Base-by-base conservation (phyloP, 1,140 invertebrate genomes). In the Drosophila parabipectinata region DNA sequence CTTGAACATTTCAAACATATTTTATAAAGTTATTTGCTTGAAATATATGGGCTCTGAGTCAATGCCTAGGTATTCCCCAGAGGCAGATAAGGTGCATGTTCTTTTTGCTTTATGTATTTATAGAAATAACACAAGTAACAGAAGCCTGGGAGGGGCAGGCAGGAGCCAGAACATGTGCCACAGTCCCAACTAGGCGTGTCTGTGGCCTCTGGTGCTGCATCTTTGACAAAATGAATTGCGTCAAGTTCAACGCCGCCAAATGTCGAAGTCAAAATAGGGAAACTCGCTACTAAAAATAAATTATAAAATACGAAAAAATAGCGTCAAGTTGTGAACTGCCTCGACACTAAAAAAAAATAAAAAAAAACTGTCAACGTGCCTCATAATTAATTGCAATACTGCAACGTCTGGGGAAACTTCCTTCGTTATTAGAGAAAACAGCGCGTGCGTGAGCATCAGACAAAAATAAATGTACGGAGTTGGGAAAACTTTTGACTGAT, bases 241-340 rank as follows among this genome's bases (percentile, higher is more conserved):
- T 80, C 83, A 88, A 88, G 83, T 88, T 88, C 83, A 88, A 89
- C 84, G 72, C 83, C 77, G 78, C 78, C 82, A 88, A 87, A 88
- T 79, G 83, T 87, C 83, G 83, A 87, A 79, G 71, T 72, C 75
- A 72, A 82, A 81, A 67, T 72, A 81, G 81, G 82, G 71, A 82
- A 79, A 73, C 79, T 56, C 32, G 45, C 37, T 37, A 76, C 83
- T 88, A 89, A 88, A 88, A 88, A 88, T 89, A 88, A 83, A 77
- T 83, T 77, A 79, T 72, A 66, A 69, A 79, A 79, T 45, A 37
- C 34, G 34, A 45, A 18, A 30, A 55, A 51, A 51, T 34, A 66
- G 62, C 62, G 69, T 64, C 74, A 66, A 75, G 69, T 64, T 63
- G 47, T 28, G 14, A 51, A 48, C 18, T 54, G 64, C 30, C 30